Evolutionary conservation across 2,888 invertebrate genomes (phyloP).

Genomic region (Spodoptera exigua): DNA sequence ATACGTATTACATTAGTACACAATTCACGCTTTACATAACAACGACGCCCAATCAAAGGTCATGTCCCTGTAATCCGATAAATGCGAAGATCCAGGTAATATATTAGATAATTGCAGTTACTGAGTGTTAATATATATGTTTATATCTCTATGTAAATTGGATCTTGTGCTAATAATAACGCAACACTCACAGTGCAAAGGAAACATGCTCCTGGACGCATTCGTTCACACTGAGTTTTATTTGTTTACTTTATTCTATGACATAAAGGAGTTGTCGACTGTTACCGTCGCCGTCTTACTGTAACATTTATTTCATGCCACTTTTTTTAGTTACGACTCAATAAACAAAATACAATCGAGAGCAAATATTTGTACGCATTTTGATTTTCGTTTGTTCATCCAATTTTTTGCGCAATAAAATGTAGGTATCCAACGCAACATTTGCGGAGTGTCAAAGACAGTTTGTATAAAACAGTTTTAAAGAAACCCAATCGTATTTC

Average conservation of each 20-base stretch:
- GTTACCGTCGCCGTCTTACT: too few relatives aligned
- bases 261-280: constrained; percentile 81
- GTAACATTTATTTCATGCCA: constrained; percentile 77
- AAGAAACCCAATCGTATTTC: constrained; percentile 37
- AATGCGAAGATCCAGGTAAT: constrained; percentile 37
- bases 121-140: constrained; percentile 19
- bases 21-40: constrained; percentile 20
- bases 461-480: constrained; percentile 31
- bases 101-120: constrained; percentile 32
- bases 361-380: constrained; percentile 80
- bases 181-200: constrained; percentile 40
- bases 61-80: constrained; percentile 32
- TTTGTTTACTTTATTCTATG: constrained; percentile 79
- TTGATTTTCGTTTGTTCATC: constrained; percentile 66
- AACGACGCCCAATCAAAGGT: constrained; percentile 32
- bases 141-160: constrained; percentile 43
- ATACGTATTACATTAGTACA: not conserved
- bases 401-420: constrained; percentile 52
- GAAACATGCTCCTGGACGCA: constrained; percentile 47
- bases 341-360: constrained; percentile 82
- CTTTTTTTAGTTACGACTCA: constrained; percentile 82
- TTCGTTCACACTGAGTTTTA: constrained; percentile 76
- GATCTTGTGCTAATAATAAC: constrained; percentile 49
- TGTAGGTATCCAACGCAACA: constrained; percentile 32
- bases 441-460: constrained; percentile 26